These are phyloP conservation scores for Grantiella picta DNA, from an alignment of 2,113 vertebrate genomes.

Conservation along the genomic window DNA sequence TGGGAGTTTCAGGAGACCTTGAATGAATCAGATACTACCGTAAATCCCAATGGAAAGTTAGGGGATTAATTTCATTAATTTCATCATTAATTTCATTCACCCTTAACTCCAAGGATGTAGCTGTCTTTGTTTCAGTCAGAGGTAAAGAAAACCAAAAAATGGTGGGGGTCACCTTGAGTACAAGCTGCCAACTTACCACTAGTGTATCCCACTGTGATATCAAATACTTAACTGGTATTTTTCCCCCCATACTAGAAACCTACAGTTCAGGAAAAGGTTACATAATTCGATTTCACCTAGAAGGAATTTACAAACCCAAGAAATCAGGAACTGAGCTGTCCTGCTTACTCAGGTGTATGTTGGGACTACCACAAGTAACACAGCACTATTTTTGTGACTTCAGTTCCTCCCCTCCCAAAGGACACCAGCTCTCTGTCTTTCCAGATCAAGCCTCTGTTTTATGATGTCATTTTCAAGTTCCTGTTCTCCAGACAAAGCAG, in stretches of 20 bases:
- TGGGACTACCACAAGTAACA: neutral
- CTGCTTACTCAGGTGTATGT: neutral
- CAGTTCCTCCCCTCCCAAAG: neutral
- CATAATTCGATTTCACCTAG: neutral
- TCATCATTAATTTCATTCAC: too few relatives aligned
- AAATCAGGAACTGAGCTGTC: neutral
- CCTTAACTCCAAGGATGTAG: neutral
- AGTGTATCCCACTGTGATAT: neutral
- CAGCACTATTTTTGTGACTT: neutral
- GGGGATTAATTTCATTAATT: neutral
- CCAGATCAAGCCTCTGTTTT: neutral
- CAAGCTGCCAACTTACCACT: neutral
- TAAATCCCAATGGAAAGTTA: neutral
- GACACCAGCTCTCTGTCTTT: neutral
- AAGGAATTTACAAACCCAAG: neutral
- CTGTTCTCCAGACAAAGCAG: neutral
- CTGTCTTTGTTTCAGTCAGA: neutral
- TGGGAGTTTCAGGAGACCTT: constrained; percentile 36
- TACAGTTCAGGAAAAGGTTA: neutral
- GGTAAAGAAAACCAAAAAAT: rapidly evolving
- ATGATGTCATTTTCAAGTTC: neutral
- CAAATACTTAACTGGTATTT: neutral
- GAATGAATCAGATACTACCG: neutral
- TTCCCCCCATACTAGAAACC: neutral
- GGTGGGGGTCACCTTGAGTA: neutral